Conservation (phyloP, 2,888 invertebrate genomes). For the Spodoptera littoralis region DNA sequence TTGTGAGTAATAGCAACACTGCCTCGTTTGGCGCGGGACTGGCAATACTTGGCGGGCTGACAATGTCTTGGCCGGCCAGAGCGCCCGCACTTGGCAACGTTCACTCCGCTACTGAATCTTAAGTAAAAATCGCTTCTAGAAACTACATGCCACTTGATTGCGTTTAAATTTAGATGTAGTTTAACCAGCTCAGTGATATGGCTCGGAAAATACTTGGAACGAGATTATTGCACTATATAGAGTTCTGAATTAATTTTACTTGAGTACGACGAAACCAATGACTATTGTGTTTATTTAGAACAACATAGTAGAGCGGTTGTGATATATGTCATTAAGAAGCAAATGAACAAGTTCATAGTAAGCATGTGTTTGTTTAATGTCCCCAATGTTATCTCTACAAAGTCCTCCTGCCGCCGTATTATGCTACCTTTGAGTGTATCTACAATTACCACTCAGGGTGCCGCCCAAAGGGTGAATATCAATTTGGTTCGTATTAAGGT, state of each 20-base stretch:
- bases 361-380: slow-evolving; percentile 7
- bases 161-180: slow-evolving; percentile 51
- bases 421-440: slow-evolving; percentile 30
- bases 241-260: not conserved
- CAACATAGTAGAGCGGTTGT: not conserved
- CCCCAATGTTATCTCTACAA: slow-evolving; percentile 15
- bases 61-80: slow-evolving; percentile 49
- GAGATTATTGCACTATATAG: slow-evolving; percentile 16
- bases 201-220: slow-evolving; percentile 12
- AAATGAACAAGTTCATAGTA: not conserved
- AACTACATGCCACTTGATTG: slow-evolving; percentile 55
- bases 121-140: slow-evolving; percentile 57
- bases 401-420: slow-evolving; percentile 19
- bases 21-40: slow-evolving; percentile 30
- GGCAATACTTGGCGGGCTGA: slow-evolving; percentile 36
- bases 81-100: slow-evolving; percentile 55
- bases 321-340: no score
- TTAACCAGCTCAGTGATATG: slow-evolving; percentile 27
- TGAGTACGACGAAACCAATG: no score
- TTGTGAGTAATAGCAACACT: slow-evolving; percentile 46
- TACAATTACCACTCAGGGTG: slow-evolving; percentile 38
- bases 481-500: slow-evolving; percentile 64
- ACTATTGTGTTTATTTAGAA: not conserved
- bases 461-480: slow-evolving; percentile 55
- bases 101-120: slow-evolving; percentile 53